These are phyloP conservation scores for Camponotus vicinus DNA, from an alignment of 1,140 invertebrate species.

Conservation along the genomic window DNA sequence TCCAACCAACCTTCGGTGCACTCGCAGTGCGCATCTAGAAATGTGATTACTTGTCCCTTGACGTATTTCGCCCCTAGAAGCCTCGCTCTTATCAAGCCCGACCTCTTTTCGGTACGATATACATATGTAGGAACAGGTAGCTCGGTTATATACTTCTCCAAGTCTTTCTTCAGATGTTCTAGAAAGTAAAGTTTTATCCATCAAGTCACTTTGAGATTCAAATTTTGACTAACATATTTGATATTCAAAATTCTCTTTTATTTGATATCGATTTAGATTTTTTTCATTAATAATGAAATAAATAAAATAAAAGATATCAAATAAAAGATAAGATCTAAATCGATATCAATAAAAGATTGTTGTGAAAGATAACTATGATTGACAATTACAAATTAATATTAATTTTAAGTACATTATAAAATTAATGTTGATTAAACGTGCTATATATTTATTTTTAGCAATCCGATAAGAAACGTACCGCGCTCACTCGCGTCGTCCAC, in stretches of 20 bases:
- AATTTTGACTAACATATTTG: neutral
- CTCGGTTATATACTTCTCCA: constrained; percentile 96
- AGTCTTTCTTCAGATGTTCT: constrained; percentile 95
- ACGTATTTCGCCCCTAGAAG: constrained; percentile 96
- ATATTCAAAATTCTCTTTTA: neutral
- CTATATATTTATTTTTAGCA: neutral
- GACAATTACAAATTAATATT: constrained; percentile 7
- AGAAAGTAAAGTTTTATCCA: constrained; percentile 76
- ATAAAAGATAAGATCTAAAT: too few species aligned
- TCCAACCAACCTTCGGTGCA: constrained; percentile 98
- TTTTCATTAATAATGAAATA: neutral
- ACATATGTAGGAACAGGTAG: constrained; percentile 95
- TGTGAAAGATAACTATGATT: neutral
- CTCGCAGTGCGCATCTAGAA: constrained; percentile 98
- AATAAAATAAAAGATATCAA: too few species aligned
- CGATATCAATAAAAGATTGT: too few species aligned
- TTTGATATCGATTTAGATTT: constrained; percentile 10
- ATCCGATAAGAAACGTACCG: constrained; percentile 86
- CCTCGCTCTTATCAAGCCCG: constrained; percentile 96
- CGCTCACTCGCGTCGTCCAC: constrained; percentile 98
- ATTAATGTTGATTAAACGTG: neutral
- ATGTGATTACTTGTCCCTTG: constrained; percentile 97
- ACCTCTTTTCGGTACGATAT: constrained; percentile 95
- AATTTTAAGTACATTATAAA: neutral
- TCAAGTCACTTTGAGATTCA: neutral